Evolutionary conservation across 2,797 vertebrate genomes (phyloP).

Genomic region (Pristis pectinata): DNA sequence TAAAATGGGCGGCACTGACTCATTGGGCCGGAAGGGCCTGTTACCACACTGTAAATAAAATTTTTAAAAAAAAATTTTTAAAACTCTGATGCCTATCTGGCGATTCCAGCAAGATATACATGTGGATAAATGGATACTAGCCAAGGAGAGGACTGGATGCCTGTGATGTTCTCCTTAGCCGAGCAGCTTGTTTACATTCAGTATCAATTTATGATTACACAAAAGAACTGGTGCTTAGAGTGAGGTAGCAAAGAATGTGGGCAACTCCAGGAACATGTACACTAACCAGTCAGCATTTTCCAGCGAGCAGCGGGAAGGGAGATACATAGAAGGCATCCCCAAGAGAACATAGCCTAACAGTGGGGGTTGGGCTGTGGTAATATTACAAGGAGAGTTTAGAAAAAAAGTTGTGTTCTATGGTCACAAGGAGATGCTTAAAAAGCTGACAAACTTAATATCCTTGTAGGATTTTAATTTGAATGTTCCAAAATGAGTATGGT

Average conservation of each 20-base stretch:
- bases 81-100: neutral
- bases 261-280: too few species aligned
- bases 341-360: neutral
- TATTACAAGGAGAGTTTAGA: neutral
- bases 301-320: neutral
- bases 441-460: neutral
- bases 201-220: too few species aligned
- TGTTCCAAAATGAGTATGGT: neutral
- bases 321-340: neutral
- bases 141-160: too few species aligned
- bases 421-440: too few species aligned
- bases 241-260: neutral
- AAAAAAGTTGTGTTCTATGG: too few species aligned
- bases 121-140: too few species aligned
- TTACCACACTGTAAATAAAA: too few species aligned
- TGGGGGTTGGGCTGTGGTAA: neutral
- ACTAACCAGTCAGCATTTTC: neutral
- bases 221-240: neutral
- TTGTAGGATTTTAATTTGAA: neutral
- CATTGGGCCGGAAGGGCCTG: too few species aligned
- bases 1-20: too few species aligned
- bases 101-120: neutral
- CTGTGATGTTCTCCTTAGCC: neutral
- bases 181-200: neutral
- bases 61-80: too few species aligned